Conservation (phyloP, 2,797 vertebrate genomes). For the Vespertilio murinus region DNA sequence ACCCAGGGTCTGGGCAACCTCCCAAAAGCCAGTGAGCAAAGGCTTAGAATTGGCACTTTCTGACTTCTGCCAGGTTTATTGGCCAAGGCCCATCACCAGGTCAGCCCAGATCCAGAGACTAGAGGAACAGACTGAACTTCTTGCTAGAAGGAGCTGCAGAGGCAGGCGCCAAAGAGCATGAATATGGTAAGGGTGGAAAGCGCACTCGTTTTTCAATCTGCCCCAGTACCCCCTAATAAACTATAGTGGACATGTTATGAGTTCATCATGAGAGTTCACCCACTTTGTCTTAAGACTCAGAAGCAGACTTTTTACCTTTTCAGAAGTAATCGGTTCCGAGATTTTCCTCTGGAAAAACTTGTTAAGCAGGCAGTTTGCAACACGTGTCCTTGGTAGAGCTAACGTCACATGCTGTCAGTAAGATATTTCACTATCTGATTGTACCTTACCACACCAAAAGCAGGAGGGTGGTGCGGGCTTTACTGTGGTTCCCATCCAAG, state of each 20-base stretch:
- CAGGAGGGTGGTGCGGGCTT: not conserved
- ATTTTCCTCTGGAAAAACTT: not conserved
- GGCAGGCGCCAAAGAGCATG: too few relatives aligned
- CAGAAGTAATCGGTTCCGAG: not conserved
- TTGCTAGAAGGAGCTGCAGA: not conserved
- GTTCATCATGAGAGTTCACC: not conserved
- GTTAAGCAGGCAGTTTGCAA: not conserved
- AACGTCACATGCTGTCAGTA: not conserved
- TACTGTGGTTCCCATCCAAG: fast-evolving
- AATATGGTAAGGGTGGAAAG: not conserved
- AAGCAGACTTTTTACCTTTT: not conserved
- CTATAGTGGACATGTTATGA: not conserved
- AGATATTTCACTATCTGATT: not conserved
- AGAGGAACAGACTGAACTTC: not conserved
- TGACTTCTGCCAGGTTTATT: not conserved
- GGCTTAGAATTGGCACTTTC: not conserved
- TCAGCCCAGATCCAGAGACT: not conserved
- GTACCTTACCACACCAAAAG: not conserved
- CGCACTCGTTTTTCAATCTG: not conserved
- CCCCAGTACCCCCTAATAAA: not conserved
- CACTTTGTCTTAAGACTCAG: not conserved
- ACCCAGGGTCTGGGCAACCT: not conserved
- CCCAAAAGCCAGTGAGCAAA: slow-evolving; percentile 14
- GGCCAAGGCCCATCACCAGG: not conserved
- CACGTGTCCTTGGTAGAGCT: not conserved